Evolutionary conservation across 1,140 invertebrate species (phyloP).

Genomic region (Drosophila nebulosa): DNA sequence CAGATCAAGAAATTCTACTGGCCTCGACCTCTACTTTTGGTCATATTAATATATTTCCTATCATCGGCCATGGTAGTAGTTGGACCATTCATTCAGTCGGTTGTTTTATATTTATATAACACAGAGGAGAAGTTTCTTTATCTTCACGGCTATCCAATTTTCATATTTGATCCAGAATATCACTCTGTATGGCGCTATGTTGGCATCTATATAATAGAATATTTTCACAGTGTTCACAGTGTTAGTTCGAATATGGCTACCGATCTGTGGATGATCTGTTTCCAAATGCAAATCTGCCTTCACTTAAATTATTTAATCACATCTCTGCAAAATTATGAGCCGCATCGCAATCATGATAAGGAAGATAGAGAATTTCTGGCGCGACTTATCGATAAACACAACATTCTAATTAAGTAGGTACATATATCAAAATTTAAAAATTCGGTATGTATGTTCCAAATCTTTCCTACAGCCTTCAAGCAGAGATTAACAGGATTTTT

Average conservation of each 20-base stretch:
- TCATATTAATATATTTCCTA: slow-evolving; percentile 26
- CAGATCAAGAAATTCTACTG: slow-evolving; percentile 42
- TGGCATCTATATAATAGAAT: slow-evolving; percentile 31
- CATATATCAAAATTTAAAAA: neutral
- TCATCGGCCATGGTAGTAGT: slow-evolving; percentile 38
- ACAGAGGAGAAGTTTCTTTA: slow-evolving; percentile 24
- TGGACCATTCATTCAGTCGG: slow-evolving; percentile 26
- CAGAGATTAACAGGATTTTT: slow-evolving; percentile 33
- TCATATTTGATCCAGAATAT: slow-evolving; percentile 17
- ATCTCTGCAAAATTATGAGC: slow-evolving; percentile 31
- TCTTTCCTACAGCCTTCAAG: slow-evolving; percentile 19
- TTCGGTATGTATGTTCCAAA: neutral
- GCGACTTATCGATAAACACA: slow-evolving; percentile 38
- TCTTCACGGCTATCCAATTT: slow-evolving; percentile 44
- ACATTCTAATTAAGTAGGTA: slow-evolving; percentile 32
- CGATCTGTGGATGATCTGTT: slow-evolving; percentile 49
- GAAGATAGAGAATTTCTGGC: slow-evolving; percentile 37
- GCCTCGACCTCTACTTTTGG: neutral
- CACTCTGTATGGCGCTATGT: slow-evolving; percentile 35
- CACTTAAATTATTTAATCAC: slow-evolving; percentile 43
- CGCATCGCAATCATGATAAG: slow-evolving; percentile 2
- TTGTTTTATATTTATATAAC: neutral
- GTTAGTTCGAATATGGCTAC: slow-evolving; percentile 38
- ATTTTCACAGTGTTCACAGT: slow-evolving; percentile 45
- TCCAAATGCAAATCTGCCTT: slow-evolving; percentile 51